Evolutionary conservation across 2,113 vertebrate species (phyloP).

Genomic region (Takifugu flavidus): DNA sequence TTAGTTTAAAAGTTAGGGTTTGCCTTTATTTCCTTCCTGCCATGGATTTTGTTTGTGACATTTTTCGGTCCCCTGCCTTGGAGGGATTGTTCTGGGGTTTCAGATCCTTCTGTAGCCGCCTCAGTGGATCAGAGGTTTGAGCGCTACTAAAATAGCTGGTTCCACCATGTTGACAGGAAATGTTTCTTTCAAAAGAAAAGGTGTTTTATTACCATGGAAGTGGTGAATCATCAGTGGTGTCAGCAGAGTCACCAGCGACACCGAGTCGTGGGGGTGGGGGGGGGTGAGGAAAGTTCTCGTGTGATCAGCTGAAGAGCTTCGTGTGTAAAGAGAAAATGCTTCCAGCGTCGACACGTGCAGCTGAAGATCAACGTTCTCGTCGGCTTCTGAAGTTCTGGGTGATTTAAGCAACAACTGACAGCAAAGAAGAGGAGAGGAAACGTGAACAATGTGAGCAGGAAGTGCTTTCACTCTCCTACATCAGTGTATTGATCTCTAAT

Average conservation of each 20-base stretch:
- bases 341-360: conserved; percentile 8
- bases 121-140: too few relatives aligned
- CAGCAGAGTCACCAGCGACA: conserved; percentile 28
- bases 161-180: too few relatives aligned
- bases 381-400: conserved; percentile 5
- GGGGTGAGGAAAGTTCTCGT: neutral
- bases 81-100: too few relatives aligned
- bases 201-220: too few relatives aligned
- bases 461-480: conserved; percentile 19
- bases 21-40: too few relatives aligned
- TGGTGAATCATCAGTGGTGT: conserved; percentile 19
- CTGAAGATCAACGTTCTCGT: neutral
- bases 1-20: too few relatives aligned
- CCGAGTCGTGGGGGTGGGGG: neutral
- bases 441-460: too few relatives aligned
- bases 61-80: too few relatives aligned
- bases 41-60: too few relatives aligned
- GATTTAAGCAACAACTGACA: conserved; percentile 38
- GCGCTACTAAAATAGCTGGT: too few relatives aligned
- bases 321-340: conserved; percentile 29
- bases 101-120: too few relatives aligned
- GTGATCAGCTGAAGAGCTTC: conserved; percentile 12
- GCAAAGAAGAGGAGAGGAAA: conserved; percentile 19
- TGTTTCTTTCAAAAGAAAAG: too few relatives aligned
- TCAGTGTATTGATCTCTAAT: neutral